A percentile compares a stretch with the other conserved stretches of the same genome.
These are phyloP conservation scores for Steinernema khuongi DNA, from an alignment of 1,140 invertebrate genomes.

Conservation along the genomic window DNA sequence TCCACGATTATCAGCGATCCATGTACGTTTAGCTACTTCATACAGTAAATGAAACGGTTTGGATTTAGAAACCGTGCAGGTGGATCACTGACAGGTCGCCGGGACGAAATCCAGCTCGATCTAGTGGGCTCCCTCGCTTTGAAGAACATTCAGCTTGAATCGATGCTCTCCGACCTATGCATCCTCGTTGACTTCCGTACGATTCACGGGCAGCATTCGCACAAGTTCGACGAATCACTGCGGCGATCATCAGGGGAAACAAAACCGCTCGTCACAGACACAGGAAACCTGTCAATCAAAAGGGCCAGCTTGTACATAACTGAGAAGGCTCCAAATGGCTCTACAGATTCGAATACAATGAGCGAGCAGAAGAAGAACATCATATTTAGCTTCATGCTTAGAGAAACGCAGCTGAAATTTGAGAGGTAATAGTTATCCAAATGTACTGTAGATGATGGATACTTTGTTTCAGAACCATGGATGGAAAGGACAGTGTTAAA, in stretches of 20 bases:
- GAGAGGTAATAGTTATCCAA: constrained; percentile 8
- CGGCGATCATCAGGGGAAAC: not conserved
- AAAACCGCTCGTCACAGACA: constrained; percentile 22
- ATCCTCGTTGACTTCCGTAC: constrained; percentile 28
- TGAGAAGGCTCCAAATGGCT: constrained; percentile 27
- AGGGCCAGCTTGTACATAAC: constrained; percentile 43
- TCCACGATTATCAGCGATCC: constrained; percentile 42
- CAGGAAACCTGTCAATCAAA: constrained; percentile 30
- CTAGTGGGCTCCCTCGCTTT: not conserved
- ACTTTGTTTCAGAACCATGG: not conserved
- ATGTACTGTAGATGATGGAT: not conserved
- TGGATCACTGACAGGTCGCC: not conserved
- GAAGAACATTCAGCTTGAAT: constrained; percentile 37
- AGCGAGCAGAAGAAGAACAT: constrained; percentile 40
- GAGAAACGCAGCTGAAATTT: constrained; percentile 21
- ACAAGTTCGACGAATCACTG: constrained; percentile 17
- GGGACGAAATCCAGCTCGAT: constrained; percentile 12
- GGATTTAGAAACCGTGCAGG: constrained; percentile 7
- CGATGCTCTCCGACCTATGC: constrained; percentile 24
- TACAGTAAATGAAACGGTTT: not conserved
- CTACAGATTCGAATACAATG: constrained; percentile 14
- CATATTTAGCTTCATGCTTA: constrained; percentile 45
- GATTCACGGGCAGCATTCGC: constrained; percentile 19
- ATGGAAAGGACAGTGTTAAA: not conserved
- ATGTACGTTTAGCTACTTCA: not conserved